Evolutionary conservation across 1,140 invertebrate species (phyloP).

Genomic region (Drosophila punjabiensis): DNA sequence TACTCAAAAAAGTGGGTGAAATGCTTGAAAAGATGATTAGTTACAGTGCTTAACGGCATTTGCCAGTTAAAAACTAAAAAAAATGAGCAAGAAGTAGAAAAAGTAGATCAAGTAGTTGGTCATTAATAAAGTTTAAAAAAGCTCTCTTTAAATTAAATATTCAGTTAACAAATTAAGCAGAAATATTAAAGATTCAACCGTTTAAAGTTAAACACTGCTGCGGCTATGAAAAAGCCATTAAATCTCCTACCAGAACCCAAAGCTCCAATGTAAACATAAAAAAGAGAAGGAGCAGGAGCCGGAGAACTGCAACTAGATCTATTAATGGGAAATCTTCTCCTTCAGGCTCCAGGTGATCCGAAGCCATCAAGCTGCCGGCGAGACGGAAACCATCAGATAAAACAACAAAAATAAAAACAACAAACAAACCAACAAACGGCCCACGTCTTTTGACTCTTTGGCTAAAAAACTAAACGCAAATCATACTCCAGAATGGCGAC

Average conservation of each 20-base stretch:
- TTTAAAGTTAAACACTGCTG: neutral
- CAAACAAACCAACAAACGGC: constrained; percentile 1
- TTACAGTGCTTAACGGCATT: constrained; percentile 10
- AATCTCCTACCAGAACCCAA: neutral
- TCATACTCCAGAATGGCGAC: constrained; percentile 4
- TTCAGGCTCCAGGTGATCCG: constrained; percentile 14
- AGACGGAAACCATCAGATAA: constrained; percentile 17
- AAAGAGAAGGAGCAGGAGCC: neutral
- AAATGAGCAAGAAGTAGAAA: neutral
- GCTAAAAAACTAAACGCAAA: constrained; percentile 5
- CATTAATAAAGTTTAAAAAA: neutral
- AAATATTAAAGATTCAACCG: neutral
- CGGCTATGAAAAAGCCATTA: neutral
- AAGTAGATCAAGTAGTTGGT: neutral
- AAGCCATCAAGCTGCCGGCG: constrained; percentile 24
- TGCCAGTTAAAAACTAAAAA: neutral
- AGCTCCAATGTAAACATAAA: constrained; percentile 3
- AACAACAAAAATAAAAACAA: neutral
- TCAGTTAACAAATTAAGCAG: neutral
- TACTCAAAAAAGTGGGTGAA: constrained; percentile 31
- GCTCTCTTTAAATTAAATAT: neutral
- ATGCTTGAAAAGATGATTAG: constrained; percentile 16
- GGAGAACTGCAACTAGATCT: constrained; percentile 4
- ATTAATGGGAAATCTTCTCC: constrained; percentile 6
- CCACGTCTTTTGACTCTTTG: constrained; percentile 11